Percentiles rank a stretch among this genome's conserved stretches.
Evolutionary conservation across 1,140 invertebrate species (phyloP).

Genomic region (Zeugodacus cucurbitae): DNA sequence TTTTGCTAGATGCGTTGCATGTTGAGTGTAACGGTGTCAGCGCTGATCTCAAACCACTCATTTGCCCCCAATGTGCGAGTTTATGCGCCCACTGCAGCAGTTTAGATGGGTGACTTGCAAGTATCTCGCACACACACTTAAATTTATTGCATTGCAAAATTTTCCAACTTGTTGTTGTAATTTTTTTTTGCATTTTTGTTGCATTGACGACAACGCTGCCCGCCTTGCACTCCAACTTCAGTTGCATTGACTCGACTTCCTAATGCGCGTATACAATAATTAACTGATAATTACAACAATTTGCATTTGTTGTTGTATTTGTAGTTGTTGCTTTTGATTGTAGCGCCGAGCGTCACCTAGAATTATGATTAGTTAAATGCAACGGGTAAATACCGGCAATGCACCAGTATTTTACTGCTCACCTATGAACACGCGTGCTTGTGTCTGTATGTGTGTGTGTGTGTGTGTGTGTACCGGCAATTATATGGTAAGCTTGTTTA

Average conservation of each 20-base stretch:
- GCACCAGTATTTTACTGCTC: neutral
- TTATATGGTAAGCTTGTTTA: neutral
- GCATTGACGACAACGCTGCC: too few relatives aligned
- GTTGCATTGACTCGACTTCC: neutral
- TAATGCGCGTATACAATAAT: neutral
- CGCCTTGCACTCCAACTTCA: neutral
- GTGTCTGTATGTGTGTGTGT: neutral
- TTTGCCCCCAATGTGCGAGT: neutral
- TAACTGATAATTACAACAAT: constrained; percentile 14
- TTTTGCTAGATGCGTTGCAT: neutral
- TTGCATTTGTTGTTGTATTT: neutral
- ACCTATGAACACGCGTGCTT: neutral
- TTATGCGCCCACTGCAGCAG: neutral
- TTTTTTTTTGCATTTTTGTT: neutral
- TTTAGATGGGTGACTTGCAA: neutral
- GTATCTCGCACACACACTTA: neutral
- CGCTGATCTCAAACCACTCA: neutral
- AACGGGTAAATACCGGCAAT: neutral
- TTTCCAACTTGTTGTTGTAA: neutral
- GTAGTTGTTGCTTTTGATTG: neutral
- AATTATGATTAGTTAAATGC: neutral
- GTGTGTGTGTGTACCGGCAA: neutral
- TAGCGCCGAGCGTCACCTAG: neutral
- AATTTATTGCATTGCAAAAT: neutral
- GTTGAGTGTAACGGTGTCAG: neutral